These are phyloP conservation scores for Caloenas nicobarica DNA, from an alignment of 2,113 vertebrate genomes.

Conservation along the genomic window DNA sequence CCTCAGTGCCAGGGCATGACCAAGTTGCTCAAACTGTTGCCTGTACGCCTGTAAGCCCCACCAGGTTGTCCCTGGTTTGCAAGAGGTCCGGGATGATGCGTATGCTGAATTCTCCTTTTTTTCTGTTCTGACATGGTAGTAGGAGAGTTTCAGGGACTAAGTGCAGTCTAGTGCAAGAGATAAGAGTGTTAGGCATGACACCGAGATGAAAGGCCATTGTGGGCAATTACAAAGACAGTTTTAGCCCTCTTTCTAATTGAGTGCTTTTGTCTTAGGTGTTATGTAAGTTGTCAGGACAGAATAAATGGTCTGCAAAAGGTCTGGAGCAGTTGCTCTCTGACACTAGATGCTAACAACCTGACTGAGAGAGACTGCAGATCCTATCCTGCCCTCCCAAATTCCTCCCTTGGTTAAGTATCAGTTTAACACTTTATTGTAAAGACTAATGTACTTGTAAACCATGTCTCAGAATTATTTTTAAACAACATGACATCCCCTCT, in stretches of 20 bases:
- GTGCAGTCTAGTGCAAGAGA: not conserved
- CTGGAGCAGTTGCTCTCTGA: not conserved
- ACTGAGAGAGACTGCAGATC: not conserved
- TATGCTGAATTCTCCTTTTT: not conserved
- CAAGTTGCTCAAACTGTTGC: not conserved
- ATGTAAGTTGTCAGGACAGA: not conserved
- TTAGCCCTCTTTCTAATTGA: not conserved
- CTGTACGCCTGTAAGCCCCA: fast-evolving
- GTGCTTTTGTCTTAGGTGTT: not conserved
- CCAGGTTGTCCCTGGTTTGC: not conserved
- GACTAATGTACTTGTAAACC: not conserved
- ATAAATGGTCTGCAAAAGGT: not conserved
- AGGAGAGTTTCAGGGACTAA: not conserved
- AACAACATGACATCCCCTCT: not conserved
- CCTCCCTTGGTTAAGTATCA: not conserved
- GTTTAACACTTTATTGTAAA: not conserved
- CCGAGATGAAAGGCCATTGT: not conserved
- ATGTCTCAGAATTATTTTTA: not conserved
- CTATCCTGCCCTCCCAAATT: not conserved
- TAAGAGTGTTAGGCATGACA: not conserved
- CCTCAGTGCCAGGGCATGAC: not conserved
- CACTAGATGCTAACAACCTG: fast-evolving
- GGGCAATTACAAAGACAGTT: not conserved
- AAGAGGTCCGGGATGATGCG: not conserved
- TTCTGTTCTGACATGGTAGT: not conserved